These are phyloP conservation scores for Pseudochaenichthys georgianus DNA, from an alignment of 2,797 vertebrate species.

Conservation along the genomic window DNA sequence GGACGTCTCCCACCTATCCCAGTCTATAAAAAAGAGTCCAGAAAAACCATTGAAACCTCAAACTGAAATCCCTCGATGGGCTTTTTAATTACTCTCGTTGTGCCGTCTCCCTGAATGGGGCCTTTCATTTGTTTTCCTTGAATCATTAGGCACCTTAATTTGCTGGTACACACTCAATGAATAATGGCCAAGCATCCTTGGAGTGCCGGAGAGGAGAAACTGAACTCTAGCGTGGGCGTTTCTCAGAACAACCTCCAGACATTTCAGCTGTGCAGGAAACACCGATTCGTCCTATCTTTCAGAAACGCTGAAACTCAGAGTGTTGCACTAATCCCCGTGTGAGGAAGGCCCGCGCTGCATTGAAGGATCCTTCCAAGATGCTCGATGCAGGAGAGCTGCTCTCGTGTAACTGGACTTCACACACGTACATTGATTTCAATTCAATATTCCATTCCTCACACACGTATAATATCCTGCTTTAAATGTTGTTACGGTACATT, in stretches of 20 bases:
- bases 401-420: too few species aligned
- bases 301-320: background rate
- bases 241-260: constrained; percentile 10
- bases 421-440: too few species aligned
- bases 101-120: constrained; percentile 4
- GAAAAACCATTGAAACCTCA: background rate
- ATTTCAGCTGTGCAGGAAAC: constrained; percentile 8
- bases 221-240: constrained; percentile 16
- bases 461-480: too few species aligned
- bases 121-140: constrained; percentile 15
- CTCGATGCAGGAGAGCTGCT: too few species aligned
- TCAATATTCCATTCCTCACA: too few species aligned
- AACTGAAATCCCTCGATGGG: background rate
- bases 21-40: background rate
- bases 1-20: constrained; percentile 9
- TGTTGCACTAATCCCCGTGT: constrained; percentile 8
- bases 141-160: constrained; percentile 27
- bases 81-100: constrained; percentile 14
- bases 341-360: constrained; percentile 6
- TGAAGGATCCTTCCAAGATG: background rate
- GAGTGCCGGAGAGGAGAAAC: constrained; percentile 12
- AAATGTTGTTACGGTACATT: too few species aligned
- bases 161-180: constrained; percentile 30
- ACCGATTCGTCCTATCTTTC: background rate
- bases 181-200: constrained; percentile 19